Percentiles rank a stretch among this genome's conserved stretches.
phyloP scores from a whole-genome alignment of 2,113 vertebrate species.

The Colaptes auratus region DNA sequence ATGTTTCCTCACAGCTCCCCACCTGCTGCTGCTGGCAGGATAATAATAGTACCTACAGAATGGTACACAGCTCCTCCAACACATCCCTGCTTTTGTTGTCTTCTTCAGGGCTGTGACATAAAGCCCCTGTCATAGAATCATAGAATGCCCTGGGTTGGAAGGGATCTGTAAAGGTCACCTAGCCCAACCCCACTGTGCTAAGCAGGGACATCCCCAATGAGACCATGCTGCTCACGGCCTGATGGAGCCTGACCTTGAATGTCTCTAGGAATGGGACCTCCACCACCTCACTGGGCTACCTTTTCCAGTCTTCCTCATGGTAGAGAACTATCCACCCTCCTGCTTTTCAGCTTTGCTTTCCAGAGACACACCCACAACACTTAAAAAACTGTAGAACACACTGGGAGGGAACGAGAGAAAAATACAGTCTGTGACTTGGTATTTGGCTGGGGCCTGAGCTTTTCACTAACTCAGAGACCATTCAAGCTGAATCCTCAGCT shows the following conservation, averaged over 20 bases:
- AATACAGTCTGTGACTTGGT: neutral
- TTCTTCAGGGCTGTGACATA: neutral
- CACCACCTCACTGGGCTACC: no score
- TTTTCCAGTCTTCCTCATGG: no score
- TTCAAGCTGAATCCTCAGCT: neutral
- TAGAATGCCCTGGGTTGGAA: no score
- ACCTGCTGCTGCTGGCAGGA: neutral
- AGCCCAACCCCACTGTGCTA: no score
- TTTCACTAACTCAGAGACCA: neutral
- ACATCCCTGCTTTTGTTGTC: rapidly evolving
- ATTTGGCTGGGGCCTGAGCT: neutral
- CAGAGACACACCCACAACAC: neutral
- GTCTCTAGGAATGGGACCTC: no score
- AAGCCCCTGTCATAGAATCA: neutral
- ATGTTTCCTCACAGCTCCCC: neutral
- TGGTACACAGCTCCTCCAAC: neutral
- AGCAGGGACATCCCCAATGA: no score
- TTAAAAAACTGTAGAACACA: neutral
- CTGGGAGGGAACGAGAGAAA: neutral
- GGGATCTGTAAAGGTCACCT: no score
- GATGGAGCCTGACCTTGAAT: no score
- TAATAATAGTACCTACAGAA: neutral
- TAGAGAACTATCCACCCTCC: neutral
- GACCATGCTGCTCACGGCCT: no score
- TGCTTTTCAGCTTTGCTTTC: neutral